Evolutionary conservation across 1,140 invertebrate genomes (phyloP).

Genomic region (Zaprionus gabonicus): DNA sequence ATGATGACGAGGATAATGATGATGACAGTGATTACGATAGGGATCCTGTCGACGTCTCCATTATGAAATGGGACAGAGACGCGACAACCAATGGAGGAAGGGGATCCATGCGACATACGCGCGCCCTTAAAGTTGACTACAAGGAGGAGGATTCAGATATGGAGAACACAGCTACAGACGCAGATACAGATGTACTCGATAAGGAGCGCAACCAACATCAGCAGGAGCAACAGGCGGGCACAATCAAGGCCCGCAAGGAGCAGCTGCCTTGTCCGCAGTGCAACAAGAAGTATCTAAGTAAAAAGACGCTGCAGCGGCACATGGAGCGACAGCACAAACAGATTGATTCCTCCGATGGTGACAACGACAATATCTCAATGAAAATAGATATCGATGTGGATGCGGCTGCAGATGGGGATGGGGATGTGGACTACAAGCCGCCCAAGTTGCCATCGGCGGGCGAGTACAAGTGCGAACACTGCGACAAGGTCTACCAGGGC

Average conservation of each 20-base stretch:
- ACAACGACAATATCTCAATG: neutral
- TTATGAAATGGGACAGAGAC: slow-evolving; percentile 59
- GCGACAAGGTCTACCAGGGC: slow-evolving; percentile 59
- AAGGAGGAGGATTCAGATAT: slow-evolving; percentile 61
- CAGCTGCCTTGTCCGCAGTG: slow-evolving; percentile 51
- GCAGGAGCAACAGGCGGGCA: neutral
- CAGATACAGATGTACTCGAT: neutral
- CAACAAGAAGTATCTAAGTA: slow-evolving; percentile 56
- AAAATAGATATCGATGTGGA: slow-evolving; percentile 7
- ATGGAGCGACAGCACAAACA: slow-evolving; percentile 57
- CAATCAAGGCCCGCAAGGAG: slow-evolving; percentile 3
- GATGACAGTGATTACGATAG: neutral
- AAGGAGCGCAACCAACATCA: neutral
- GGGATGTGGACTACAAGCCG: slow-evolving; percentile 49
- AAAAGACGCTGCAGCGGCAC: slow-evolving; percentile 57
- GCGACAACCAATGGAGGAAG: neutral
- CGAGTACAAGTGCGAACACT: slow-evolving; percentile 65
- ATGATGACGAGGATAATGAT: slow-evolving; percentile 25
- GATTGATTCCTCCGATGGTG: slow-evolving; percentile 13
- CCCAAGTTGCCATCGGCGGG: slow-evolving; percentile 14
- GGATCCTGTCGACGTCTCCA: slow-evolving; percentile 37
- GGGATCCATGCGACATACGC: slow-evolving; percentile 40
- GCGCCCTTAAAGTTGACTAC: slow-evolving; percentile 58
- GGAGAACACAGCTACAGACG: slow-evolving; percentile 21
- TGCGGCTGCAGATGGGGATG: slow-evolving; percentile 44